Evolutionary conservation across 2,888 invertebrate genomes (phyloP).

Genomic region (Boloria selene): DNA sequence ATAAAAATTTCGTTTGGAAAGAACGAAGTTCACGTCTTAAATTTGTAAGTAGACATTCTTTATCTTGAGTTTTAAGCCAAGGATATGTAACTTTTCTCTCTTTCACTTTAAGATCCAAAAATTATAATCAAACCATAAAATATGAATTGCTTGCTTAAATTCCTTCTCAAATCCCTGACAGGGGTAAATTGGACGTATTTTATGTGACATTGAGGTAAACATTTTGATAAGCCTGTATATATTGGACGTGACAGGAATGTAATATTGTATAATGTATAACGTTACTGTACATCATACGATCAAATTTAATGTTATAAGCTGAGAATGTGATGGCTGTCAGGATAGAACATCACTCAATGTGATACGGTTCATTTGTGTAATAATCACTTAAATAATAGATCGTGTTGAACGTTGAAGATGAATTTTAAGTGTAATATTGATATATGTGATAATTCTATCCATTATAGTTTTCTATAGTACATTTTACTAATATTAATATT

Average conservation of each 20-base stretch:
- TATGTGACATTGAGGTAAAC: conserved; percentile 63
- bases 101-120: conserved; percentile 6
- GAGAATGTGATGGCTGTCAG: conserved; percentile 45
- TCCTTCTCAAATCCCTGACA: conserved; percentile 52
- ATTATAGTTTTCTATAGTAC: no score
- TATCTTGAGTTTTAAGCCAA: not conserved
- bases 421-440: no score
- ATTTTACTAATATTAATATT: no score
- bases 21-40: no score
- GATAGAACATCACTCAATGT: conserved; percentile 30
- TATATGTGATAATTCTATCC: no score
- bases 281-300: conserved; percentile 60
- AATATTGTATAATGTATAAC: conserved; percentile 63
- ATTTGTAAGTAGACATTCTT: no score
- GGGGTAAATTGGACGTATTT: conserved; percentile 66
- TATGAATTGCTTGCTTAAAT: conserved; percentile 32
- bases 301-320: conserved; percentile 61
- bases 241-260: conserved; percentile 72
- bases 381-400: conserved; percentile 17
- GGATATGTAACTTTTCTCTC: not conserved
- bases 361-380: conserved; percentile 22
- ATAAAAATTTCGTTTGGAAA: not conserved
- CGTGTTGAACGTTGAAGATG: not conserved
- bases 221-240: conserved; percentile 60
- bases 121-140: conserved; percentile 20